Conservation (phyloP, 1,140 invertebrate genomes). For the Batillaria attramentaria region DNA sequence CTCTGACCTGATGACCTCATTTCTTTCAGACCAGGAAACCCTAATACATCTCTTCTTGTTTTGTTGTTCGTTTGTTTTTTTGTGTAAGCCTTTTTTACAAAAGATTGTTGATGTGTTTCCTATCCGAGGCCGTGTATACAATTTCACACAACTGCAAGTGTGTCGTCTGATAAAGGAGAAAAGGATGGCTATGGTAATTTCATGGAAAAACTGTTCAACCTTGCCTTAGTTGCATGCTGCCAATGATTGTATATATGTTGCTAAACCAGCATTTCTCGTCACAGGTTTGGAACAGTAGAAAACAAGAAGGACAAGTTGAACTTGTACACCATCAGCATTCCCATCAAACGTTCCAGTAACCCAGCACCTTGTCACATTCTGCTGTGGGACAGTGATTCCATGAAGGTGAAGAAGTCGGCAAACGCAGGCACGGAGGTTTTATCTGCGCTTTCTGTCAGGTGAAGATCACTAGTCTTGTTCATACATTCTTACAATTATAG, state of each 20-base stretch:
- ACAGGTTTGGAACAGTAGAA: slow-evolving; percentile 81
- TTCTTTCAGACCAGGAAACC: too few relatives aligned
- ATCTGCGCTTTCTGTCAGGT: slow-evolving; percentile 86
- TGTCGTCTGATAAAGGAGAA: not conserved
- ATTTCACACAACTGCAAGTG: too few relatives aligned
- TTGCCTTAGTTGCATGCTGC: too few relatives aligned
- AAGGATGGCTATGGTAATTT: not conserved
- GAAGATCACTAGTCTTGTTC: not conserved
- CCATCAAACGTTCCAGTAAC: slow-evolving; percentile 78
- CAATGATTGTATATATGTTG: too few relatives aligned
- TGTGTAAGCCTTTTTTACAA: too few relatives aligned
- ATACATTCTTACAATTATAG: too few relatives aligned
- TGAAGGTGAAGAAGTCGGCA: slow-evolving; percentile 61
- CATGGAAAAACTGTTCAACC: not conserved
- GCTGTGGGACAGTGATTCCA: slow-evolving; percentile 71
- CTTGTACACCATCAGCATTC: slow-evolving; percentile 88
- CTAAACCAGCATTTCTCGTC: too few relatives aligned
- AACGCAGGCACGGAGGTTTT: slow-evolving; percentile 79
- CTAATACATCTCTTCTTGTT: too few relatives aligned
- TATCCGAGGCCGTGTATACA: too few relatives aligned
- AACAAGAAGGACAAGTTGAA: slow-evolving; percentile 78
- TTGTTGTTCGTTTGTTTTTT: too few relatives aligned
- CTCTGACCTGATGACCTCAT: too few relatives aligned
- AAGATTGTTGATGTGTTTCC: too few relatives aligned
- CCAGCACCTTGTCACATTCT: slow-evolving; percentile 69